Evolutionary conservation across 2,797 vertebrate species (phyloP).

Genomic region (Pagetopsis macropterus): DNA sequence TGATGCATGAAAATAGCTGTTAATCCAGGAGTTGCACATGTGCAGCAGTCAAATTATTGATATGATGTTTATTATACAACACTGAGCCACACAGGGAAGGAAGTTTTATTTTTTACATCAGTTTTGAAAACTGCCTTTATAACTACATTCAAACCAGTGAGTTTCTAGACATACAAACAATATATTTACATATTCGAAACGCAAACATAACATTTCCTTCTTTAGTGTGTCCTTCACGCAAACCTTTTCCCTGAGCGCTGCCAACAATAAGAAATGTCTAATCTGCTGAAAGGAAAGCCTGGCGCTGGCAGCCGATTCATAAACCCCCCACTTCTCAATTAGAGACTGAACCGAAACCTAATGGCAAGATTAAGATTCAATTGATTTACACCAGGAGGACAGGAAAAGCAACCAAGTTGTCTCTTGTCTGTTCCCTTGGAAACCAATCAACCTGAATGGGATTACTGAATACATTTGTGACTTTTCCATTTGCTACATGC

Average conservation of each 20-base stretch:
- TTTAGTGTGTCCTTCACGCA: constrained; percentile 1
- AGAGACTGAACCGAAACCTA: constrained; percentile 46
- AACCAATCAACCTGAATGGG: constrained; percentile 67
- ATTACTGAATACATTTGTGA: constrained; percentile 58
- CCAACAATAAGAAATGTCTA: constrained; percentile 25
- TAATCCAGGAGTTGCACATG: constrained; percentile 30
- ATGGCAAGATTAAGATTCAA: constrained; percentile 62
- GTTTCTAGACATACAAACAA: not conserved
- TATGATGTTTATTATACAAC: constrained; percentile 26
- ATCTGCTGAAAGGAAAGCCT: constrained; percentile 39
- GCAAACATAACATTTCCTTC: constrained; percentile 7
- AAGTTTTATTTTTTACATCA: constrained; percentile 6
- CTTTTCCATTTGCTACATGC: constrained; percentile 51
- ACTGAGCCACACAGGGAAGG: constrained; percentile 6
- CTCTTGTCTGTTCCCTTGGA: constrained; percentile 69
- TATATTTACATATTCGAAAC: no score
- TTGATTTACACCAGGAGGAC: constrained; percentile 56
- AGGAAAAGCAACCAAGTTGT: constrained; percentile 38
- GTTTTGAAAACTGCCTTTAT: constrained; percentile 2
- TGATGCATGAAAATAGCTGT: constrained; percentile 12
- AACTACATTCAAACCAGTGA: not conserved
- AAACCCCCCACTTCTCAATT: constrained; percentile 57
- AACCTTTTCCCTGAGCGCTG: constrained; percentile 18
- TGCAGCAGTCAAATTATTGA: constrained; percentile 25
- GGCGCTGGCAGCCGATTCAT: constrained; percentile 41